phyloP scores from a whole-genome alignment of 2,113 vertebrate genomes.

The Asarcornis scutulata region DNA sequence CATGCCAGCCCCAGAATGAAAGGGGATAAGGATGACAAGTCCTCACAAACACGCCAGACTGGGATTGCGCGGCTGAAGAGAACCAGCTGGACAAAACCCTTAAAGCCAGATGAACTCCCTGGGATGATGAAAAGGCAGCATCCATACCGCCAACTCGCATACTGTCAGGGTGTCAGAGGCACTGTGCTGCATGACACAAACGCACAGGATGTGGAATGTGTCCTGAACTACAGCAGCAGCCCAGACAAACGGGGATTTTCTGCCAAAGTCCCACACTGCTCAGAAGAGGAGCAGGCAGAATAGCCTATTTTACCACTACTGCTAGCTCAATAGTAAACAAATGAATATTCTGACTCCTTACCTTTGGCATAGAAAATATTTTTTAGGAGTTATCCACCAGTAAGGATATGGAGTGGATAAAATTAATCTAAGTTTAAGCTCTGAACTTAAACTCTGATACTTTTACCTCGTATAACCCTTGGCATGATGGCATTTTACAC shows the following conservation, averaged over 20 bases:
- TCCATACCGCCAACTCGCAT: accelerated
- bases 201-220: accelerated
- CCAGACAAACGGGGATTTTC: background rate
- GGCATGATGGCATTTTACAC: background rate
- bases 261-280: background rate
- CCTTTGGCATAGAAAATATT: background rate
- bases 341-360: background rate
- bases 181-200: accelerated
- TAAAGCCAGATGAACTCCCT: background rate
- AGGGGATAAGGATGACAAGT: background rate
- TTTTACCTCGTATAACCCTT: background rate
- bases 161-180: background rate
- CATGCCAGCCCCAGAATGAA: background rate
- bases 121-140: background rate
- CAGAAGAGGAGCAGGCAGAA: background rate
- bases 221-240: background rate
- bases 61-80: background rate
- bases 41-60: background rate
- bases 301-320: background rate
- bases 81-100: background rate
- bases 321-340: background rate
- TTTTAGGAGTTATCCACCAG: background rate
- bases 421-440: background rate
- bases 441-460: background rate
- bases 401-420: background rate